phyloP scores from a whole-genome alignment of 2,113 vertebrate species.

The Gavia stellata region DNA sequence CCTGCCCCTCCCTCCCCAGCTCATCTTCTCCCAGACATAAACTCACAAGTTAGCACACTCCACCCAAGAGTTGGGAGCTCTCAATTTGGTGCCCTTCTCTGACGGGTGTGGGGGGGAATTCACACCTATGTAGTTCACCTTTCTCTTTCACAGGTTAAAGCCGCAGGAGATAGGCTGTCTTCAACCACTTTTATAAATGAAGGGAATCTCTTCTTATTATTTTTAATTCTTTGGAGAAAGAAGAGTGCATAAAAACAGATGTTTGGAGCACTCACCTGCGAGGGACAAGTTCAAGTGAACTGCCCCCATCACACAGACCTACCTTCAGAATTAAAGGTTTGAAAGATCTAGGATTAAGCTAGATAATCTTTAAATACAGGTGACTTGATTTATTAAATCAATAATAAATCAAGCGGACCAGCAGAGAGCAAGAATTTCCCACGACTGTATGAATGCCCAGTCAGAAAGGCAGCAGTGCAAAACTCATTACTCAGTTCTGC shows the following conservation, averaged over 20 bases:
- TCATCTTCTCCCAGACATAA: background rate
- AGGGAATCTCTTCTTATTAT: background rate
- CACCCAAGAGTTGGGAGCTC: background rate
- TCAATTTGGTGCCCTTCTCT: background rate
- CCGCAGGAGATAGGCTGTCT: background rate
- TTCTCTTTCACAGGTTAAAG: background rate
- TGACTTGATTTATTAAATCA: background rate
- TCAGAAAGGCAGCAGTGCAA: background rate
- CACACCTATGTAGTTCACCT: background rate
- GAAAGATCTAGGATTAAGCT: background rate
- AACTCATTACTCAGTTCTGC: constrained; percentile 17
- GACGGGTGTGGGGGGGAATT: background rate
- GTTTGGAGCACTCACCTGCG: background rate
- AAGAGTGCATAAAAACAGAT: background rate
- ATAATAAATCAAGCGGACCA: background rate
- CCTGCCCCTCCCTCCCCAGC: background rate
- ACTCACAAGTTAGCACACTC: background rate
- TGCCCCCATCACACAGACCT: background rate
- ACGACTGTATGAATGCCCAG: background rate
- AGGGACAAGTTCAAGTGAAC: background rate
- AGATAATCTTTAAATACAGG: background rate
- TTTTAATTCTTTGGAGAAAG: background rate
- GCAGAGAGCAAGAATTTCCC: background rate
- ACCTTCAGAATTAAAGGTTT: background rate
- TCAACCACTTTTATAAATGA: background rate